Evolutionary conservation across 35 echinoderm and acorn worm species (phyloP).

Genomic region (Lytechinus variegatus): DNA sequence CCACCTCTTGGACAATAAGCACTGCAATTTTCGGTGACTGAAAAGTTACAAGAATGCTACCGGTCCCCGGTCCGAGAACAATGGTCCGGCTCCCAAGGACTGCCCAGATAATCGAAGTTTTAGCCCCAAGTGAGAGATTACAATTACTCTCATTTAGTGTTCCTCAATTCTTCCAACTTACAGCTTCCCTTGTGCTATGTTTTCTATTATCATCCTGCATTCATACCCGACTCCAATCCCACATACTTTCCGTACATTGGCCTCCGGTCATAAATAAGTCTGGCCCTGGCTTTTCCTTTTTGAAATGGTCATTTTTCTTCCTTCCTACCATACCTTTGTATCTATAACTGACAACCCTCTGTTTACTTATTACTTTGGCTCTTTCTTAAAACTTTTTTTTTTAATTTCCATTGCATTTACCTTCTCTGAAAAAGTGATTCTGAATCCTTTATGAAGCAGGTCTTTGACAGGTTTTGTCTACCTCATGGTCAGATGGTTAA

Average conservation of each 20-base stretch:
- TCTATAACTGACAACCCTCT: background rate
- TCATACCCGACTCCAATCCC: background rate
- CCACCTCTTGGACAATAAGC: background rate
- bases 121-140: constrained; percentile 13
- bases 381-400: background rate
- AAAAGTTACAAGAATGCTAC: background rate
- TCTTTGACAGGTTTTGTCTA: background rate
- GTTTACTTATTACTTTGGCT: background rate
- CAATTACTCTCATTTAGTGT: constrained; percentile 12
- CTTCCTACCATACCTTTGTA: background rate
- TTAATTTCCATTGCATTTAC: background rate
- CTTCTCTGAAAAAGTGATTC: background rate
- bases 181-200: background rate
- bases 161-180: background rate
- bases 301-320: background rate
- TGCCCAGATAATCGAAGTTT: constrained; percentile 10
- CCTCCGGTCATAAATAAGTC: background rate
- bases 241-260: constrained; percentile 1
- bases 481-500: background rate
- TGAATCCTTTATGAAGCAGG: background rate
- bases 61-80: background rate
- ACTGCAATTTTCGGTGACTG: constrained; percentile 4
- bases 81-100: background rate
- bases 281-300: background rate
- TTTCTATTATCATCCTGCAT: background rate